Conservation (phyloP, 2,113 vertebrate genomes). For the Solenodon paradoxus region DNA sequence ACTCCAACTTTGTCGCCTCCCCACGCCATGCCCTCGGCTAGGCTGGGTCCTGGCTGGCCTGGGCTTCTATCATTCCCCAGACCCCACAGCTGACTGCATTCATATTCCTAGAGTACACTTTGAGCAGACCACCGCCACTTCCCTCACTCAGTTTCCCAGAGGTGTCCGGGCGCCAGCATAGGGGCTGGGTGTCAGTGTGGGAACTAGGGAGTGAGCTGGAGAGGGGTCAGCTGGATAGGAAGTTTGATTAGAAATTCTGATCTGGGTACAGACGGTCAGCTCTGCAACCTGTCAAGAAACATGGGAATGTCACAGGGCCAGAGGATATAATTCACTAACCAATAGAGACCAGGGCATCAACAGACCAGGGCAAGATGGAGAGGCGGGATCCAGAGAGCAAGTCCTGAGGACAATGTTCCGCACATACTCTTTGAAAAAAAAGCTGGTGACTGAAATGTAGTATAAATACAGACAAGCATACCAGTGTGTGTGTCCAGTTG, state of each 20-base stretch:
- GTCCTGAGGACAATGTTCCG: neutral
- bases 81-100: too few relatives aligned
- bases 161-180: neutral
- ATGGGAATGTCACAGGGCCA: neutral
- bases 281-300: neutral
- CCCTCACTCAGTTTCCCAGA: neutral
- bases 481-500: neutral
- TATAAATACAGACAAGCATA: neutral
- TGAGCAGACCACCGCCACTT: accelerated
- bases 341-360: neutral
- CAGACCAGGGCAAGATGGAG: neutral
- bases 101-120: neutral
- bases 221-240: neutral
- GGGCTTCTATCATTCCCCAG: too few relatives aligned
- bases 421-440: neutral
- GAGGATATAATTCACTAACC: neutral
- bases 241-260: neutral
- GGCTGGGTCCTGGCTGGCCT: neutral
- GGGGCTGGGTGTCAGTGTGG: neutral
- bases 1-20: too few relatives aligned
- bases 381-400: too few relatives aligned
- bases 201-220: neutral
- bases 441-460: neutral
- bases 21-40: neutral
- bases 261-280: neutral